Evolutionary conservation across 2,888 invertebrate species (phyloP).

Genomic region (Chymomyza procnemis): DNA sequence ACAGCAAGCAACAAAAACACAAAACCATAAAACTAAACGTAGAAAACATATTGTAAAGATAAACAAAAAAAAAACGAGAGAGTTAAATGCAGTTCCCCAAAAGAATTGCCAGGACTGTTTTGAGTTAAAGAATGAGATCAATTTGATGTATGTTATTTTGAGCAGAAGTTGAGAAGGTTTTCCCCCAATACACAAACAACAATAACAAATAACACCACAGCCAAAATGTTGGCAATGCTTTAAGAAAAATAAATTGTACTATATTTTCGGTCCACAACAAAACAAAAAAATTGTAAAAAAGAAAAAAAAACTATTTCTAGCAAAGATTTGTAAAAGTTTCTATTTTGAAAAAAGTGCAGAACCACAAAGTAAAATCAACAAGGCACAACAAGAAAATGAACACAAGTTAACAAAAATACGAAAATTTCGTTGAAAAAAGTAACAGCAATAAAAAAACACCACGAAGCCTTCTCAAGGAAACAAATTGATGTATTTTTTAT

Average conservation of each 20-base stretch:
- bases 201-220: conserved; percentile 27
- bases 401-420: conserved; percentile 35
- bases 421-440: conserved; percentile 32
- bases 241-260: conserved; percentile 52
- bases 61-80: conserved; percentile 22
- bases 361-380: conserved; percentile 44
- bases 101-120: conserved; percentile 50
- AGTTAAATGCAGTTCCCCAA: conserved; percentile 33
- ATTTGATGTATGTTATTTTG: conserved; percentile 8
- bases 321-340: conserved; percentile 33
- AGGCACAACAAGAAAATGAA: conserved; percentile 37
- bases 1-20: conserved; percentile 16
- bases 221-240: conserved; percentile 49
- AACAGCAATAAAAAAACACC: conserved; percentile 50
- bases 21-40: conserved; percentile 8
- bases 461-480: conserved; percentile 69
- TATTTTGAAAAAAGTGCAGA: conserved; percentile 36
- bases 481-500: conserved; percentile 17
- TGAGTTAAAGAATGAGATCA: conserved; percentile 35
- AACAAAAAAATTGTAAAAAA: conserved; percentile 47
- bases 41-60: conserved; percentile 25
- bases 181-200: conserved; percentile 27
- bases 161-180: conserved; percentile 59
- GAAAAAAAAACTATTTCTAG: conserved; percentile 18
- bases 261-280: conserved; percentile 54